Evolutionary conservation across 2,113 vertebrate genomes (phyloP), one percentile per base, ranked within the genome.

Genomic region (Heterocephalus glaber): DNA sequence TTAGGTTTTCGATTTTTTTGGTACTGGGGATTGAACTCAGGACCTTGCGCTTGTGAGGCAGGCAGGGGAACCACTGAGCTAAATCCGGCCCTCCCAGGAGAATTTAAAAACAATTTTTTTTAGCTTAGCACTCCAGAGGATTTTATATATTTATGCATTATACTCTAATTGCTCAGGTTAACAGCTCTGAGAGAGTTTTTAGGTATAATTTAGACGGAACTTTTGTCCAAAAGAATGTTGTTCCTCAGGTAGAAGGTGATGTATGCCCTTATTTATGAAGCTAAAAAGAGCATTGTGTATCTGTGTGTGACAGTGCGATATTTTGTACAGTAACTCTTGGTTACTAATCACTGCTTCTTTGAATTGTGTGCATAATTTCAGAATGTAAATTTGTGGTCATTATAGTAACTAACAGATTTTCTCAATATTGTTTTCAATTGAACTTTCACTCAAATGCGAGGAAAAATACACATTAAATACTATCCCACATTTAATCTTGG

Each of bases 401-500:
- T 92, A 65, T 92, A 66, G 35, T 92, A 92, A 92, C 82, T 92
- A 82, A 47, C 92, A 85, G 58, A 81, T 65, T 60, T 52, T 76
- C 26, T 96, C 49, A 52, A 9, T 91, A 60, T 76, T 86, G 11
- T 61, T 88, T 97, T 91, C 26, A 19, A 0, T 90, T 94, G 60
- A 52, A 80, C 41, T 93, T 82, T 72, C 11, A 91, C 20, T 85
- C 41, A 86, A 38, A 90, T 38, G 14, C 30, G 56, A 77, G 58
- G 63, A 52, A 85, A 65, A 91, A 84, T 63, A 65, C 44, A 76
- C 35, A 63, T 95, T 84, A 95, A 91, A 61, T 93, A 77, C 16
- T 77, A 19, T 76, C 35, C 33, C 54, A 89, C 20, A 33, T 87
- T 70, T 95, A 72, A 92, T 68, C 74, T 86, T 89, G 28, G n/a